A percentile compares a stretch with the other conserved stretches of the same genome.
phyloP scores from a whole-genome alignment of 2,113 vertebrate genomes.

The Centropristis striata region DNA sequence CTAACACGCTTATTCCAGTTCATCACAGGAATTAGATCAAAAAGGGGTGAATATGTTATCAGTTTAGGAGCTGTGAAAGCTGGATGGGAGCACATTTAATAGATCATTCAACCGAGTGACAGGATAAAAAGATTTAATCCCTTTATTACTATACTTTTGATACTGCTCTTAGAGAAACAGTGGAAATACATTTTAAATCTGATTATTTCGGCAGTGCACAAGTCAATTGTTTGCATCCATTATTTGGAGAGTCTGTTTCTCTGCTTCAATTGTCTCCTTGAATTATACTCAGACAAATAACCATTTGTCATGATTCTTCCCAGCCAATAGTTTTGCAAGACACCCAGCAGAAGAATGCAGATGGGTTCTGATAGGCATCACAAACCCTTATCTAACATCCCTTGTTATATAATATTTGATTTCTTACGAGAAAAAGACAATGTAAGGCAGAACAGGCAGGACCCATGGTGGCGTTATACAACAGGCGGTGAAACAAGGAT shows the following conservation, averaged over 20 bases:
- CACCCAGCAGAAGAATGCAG: constrained; percentile 42
- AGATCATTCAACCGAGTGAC: constrained; percentile 12
- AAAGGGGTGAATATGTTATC: constrained; percentile 27
- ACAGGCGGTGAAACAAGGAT: constrained; percentile 45
- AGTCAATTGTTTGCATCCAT: constrained; percentile 35
- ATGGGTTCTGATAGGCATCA: constrained; percentile 55
- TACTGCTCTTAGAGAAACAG: constrained; percentile 14
- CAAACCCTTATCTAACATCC: constrained; percentile 56
- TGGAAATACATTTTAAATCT: constrained; percentile 34
- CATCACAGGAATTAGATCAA: constrained; percentile 21
- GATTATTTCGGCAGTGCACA: constrained; percentile 31
- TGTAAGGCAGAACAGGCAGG: constrained; percentile 21
- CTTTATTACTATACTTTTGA: constrained; percentile 23
- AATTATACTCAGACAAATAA: constrained; percentile 24
- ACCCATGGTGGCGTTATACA: constrained; percentile 31
- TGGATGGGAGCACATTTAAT: constrained; percentile 32
- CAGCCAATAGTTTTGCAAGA: constrained; percentile 24
- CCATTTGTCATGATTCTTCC: constrained; percentile 37
- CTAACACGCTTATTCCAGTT: neutral
- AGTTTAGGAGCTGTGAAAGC: constrained; percentile 13
- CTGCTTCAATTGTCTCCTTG: constrained; percentile 38
- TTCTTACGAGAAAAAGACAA: constrained; percentile 36
- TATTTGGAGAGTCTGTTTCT: constrained; percentile 29
- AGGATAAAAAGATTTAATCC: constrained; percentile 43
- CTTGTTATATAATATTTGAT: constrained; percentile 54